These are phyloP conservation scores for Pangasius larnaudii DNA, from an alignment of 2,797 vertebrate species.

Conservation along the genomic window DNA sequence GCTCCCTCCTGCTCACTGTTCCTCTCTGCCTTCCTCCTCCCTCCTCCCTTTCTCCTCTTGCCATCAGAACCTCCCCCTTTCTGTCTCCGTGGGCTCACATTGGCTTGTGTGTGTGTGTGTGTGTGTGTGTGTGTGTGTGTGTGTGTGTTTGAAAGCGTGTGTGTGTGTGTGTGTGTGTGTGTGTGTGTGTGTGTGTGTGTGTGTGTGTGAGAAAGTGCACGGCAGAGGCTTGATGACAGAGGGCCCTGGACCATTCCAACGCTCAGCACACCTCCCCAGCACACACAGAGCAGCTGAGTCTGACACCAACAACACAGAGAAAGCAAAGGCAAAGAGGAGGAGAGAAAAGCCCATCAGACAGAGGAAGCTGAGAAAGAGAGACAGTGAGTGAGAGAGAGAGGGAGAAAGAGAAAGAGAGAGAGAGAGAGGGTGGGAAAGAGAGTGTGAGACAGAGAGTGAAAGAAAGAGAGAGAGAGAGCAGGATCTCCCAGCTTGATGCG, in stretches of 20 bases:
- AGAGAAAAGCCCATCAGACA: slow-evolving; percentile 43
- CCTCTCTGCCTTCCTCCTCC: slow-evolving; percentile 44
- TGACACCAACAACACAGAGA: slow-evolving; percentile 37
- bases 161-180: slow-evolving; percentile 47
- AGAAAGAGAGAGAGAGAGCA: slow-evolving; percentile 64
- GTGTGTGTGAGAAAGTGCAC: slow-evolving; percentile 55
- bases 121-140: slow-evolving; percentile 46
- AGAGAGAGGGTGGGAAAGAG: slow-evolving; percentile 50
- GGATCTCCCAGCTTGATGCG: slow-evolving; percentile 74
- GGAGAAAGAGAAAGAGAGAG: slow-evolving; percentile 36
- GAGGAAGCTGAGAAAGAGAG: slow-evolving; percentile 52
- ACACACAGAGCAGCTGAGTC: slow-evolving; percentile 51
- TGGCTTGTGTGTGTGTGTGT: slow-evolving; percentile 60
- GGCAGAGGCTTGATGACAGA: slow-evolving; percentile 62
- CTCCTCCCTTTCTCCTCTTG: slow-evolving; percentile 55
- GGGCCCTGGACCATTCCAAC: slow-evolving; percentile 61
- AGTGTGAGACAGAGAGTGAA: slow-evolving; percentile 56
- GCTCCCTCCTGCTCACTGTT: slow-evolving; percentile 67
- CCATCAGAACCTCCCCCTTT: slow-evolving; percentile 55
- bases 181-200: slow-evolving; percentile 29
- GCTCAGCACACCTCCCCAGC: slow-evolving; percentile 50
- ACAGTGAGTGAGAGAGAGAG: slow-evolving; percentile 44
- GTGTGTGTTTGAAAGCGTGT: slow-evolving; percentile 45
- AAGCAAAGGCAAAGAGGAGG: slow-evolving; percentile 39
- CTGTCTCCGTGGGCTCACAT: slow-evolving; percentile 62